Base-by-base conservation (phyloP, 23 tunicate species). In the Botrylloides violaceus region DNA sequence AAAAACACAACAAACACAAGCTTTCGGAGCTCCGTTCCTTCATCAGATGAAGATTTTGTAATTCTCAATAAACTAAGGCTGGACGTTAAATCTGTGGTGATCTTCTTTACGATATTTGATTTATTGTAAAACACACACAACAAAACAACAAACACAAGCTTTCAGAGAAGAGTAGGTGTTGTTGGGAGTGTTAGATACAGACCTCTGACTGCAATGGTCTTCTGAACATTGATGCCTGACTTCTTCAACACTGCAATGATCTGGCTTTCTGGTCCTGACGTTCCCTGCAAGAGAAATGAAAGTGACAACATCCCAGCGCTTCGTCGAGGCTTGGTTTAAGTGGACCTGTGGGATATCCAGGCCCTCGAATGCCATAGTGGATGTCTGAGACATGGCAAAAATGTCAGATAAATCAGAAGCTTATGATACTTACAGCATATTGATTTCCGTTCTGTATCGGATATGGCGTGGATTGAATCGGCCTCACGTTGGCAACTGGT, bases 401-500 rank as follows among this genome's bases (percentile, higher is more conserved):
- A n/a, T n/a, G n/a, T n/a, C n/a, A n/a, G n/a, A n/a, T n/a, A 21
- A 49, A 49, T n/a, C 58, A n/a, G n/a, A n/a, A n/a, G n/a, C n/a
- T n/a, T n/a, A n/a, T n/a, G n/a, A 19, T 35, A 68, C 74, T 68
- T 43, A 68, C 74, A 32, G 33, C 33, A 15, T 4, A 12, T 3
- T n/a, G 26, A 60, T 36, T 36, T 19, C 31, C 57, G 47, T 19
- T 28, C 37, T 50, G 71, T 82, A 79, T 63, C 48, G 95, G 95
- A 9, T 81, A 29, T 1, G 95, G 95, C 12, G 95, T 87, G 38
- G 96, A 88, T 32, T 83, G 98, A 72, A 83, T 73, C 32, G 98
- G 98, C 7, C 98, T 83, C 24, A 91, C 91, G 72, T 91, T 83
- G n/a, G 98, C 91, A n/a, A 79, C 80, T 28, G 90, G 98, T 71